Evolutionary conservation across 1,140 invertebrate genomes (phyloP), one percentile per base, ranked within the genome.

Genomic region (Pogonomyrmex californicus): DNA sequence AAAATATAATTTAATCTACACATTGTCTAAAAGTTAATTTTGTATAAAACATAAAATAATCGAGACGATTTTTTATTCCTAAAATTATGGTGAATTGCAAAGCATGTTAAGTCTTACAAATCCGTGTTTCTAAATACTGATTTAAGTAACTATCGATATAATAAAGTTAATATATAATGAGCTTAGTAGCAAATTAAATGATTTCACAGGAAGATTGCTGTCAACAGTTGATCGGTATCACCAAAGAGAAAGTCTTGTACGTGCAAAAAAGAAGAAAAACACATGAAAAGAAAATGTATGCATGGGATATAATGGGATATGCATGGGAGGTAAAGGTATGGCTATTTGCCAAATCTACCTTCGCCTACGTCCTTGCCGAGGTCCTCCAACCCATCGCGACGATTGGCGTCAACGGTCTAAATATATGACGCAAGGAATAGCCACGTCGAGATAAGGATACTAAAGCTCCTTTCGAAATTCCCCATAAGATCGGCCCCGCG

Each of bases 361-460:
- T 90, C 36, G 49, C 44, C 30, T 6, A 14, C 93, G 93, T 93
- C 93, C 93, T 95, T 94, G 93, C 86, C 91, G 92, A 94, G 94
- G 93, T 94, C 92, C 90, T 93, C 93, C 86, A 94, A 90, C 93
- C 92, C 88, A 70, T 14, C 36, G 41, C 23, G 49, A 47, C 33
- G n/a, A 38, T 38, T 73, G 90, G 90, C 92, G 93, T 94, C 93
- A 95, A 94, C 88, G 92, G 68, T 93, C 93, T 91, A 92, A 93
- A 93, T 93, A 92, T 94, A 92, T 94, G 94, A 94, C 93, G 93
- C 94, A 94, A 94, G 93, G 77, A 78, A 86, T 81, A 71, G 79
- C 71, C 70, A 58, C 51, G 54, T n/a, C 75, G 65, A 92, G 85
- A 92, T 90, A 91, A 92, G 86, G 86, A 75, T 41, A 87, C 75